Evolutionary conservation across 2,113 vertebrate species (phyloP).

Genomic region (Probosciger aterrimus): DNA sequence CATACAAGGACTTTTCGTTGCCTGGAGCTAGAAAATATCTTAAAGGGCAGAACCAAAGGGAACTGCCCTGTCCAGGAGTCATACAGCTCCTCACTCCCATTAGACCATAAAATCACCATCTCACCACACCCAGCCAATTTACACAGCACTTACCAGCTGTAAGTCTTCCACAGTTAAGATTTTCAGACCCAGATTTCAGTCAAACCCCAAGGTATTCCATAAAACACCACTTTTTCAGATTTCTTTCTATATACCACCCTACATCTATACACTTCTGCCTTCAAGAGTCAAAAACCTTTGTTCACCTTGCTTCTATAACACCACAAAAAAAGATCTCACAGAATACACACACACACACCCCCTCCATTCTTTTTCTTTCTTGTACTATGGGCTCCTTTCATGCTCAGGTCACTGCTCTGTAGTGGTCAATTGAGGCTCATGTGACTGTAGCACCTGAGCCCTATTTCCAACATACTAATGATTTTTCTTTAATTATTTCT

Average conservation of each 20-base stretch:
- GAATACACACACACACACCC: too few relatives aligned
- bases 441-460: not conserved
- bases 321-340: not conserved
- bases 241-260: fast-evolving
- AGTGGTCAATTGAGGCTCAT: not conserved
- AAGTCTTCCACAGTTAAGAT: not conserved
- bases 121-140: not conserved
- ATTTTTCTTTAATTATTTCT: not conserved
- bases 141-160: not conserved
- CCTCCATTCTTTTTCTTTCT: not conserved
- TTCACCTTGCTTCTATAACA: fast-evolving
- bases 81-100: not conserved
- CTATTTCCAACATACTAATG: not conserved
- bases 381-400: not conserved
- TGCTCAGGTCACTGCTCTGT: too few relatives aligned
- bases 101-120: not conserved
- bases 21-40: not conserved
- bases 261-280: fast-evolving
- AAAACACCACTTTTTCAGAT: fast-evolving
- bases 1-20: not conserved
- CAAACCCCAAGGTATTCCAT: fast-evolving
- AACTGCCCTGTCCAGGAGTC: not conserved
- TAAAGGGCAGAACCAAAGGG: not conserved
- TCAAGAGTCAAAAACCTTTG: fast-evolving
- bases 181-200: not conserved